Conservation (phyloP, 2,888 invertebrate genomes). For the Omphaloscelis lunosa region DNA sequence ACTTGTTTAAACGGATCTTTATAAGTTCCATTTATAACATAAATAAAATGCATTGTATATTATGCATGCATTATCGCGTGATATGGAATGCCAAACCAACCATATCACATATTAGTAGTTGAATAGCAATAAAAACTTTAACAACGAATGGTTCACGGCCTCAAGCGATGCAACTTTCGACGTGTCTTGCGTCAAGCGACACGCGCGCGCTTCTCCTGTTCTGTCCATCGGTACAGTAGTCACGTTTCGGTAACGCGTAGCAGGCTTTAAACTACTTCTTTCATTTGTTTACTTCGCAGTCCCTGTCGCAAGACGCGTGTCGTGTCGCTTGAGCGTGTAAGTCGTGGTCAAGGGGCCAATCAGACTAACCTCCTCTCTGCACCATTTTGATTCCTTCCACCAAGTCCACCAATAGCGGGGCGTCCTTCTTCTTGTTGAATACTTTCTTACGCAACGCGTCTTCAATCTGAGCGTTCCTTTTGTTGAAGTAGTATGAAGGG, state of each 20-base stretch:
- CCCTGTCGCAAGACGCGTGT: neutral
- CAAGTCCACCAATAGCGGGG: conserved; percentile 69
- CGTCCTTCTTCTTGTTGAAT: conserved; percentile 75
- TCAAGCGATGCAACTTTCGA: neutral
- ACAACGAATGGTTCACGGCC: neutral
- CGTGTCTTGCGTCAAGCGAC: too few species aligned
- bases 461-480: conserved; percentile 77
- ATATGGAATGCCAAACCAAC: too few species aligned
- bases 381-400: conserved; percentile 80
- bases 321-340: too few species aligned
- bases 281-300: neutral
- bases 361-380: conserved; percentile 79
- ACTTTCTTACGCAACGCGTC: conserved; percentile 80
- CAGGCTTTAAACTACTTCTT: neutral
- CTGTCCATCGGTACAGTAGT: too few species aligned
- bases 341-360: neutral
- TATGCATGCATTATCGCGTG: neutral
- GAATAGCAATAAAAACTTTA: neutral
- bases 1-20: neutral
- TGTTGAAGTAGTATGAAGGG: conserved; percentile 81
- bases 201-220: too few species aligned
- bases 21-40: neutral
- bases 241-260: neutral
- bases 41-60: too few species aligned
- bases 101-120: neutral